phyloP scores from a whole-genome alignment of 2,113 vertebrate genomes.

The Cacatua alba region DNA sequence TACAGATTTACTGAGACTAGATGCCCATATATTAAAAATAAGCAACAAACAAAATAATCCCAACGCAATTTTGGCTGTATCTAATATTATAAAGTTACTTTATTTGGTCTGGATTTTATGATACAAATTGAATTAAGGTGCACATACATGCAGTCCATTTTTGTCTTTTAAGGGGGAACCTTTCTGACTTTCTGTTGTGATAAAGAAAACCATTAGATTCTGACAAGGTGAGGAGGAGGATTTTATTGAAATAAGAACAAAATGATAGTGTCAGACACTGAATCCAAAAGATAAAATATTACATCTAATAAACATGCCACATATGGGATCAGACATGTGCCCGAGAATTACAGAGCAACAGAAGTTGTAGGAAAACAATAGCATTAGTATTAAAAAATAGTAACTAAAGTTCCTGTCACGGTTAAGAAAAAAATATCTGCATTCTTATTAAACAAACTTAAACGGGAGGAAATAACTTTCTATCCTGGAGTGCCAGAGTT shows the following conservation, averaged over 20 bases:
- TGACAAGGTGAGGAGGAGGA: constrained; percentile 83
- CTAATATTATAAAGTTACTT: constrained; percentile 68
- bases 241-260: constrained; percentile 97
- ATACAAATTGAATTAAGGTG: constrained; percentile 77
- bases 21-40: not conserved
- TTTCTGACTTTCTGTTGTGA: constrained; percentile 87
- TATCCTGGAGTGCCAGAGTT: not conserved
- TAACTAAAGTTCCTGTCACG: not conserved
- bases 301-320: constrained; percentile 91
- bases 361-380: constrained; percentile 70
- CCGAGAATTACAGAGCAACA: constrained; percentile 73
- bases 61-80: not conserved
- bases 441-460: constrained; percentile 52
- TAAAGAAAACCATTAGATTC: constrained; percentile 92
- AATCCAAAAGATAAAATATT: constrained; percentile 95
- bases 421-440: constrained; percentile 6
- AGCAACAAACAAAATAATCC: not conserved
- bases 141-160: constrained; percentile 76
- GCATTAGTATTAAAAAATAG: constrained; percentile 75
- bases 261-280: constrained; percentile 90
- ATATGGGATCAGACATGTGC: constrained; percentile 85
- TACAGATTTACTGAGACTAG: not conserved
- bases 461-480: not conserved
- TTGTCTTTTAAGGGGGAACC: constrained; percentile 71
- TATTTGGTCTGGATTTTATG: constrained; percentile 71